These are phyloP conservation scores for Sciurus carolinensis DNA, from an alignment of 2,797 vertebrate species.

Conservation along the genomic window DNA sequence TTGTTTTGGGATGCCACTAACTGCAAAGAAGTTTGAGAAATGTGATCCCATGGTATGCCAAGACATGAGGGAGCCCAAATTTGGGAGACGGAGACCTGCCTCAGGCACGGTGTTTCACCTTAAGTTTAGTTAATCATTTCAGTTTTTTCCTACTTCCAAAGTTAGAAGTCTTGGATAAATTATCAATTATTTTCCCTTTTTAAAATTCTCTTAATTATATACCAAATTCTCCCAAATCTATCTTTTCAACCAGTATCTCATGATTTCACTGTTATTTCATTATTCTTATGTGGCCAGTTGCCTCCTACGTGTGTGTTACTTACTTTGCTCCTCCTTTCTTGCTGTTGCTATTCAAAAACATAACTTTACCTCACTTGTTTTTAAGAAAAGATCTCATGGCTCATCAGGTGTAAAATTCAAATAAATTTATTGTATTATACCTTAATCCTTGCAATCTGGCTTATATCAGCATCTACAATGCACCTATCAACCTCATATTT, in stretches of 20 bases:
- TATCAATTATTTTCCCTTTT: neutral
- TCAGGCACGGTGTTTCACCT: neutral
- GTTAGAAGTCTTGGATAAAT: constrained; percentile 41
- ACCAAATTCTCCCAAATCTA: neutral
- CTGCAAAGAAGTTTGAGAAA: neutral
- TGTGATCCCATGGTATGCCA: neutral
- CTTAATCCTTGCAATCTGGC: neutral
- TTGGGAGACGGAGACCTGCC: neutral
- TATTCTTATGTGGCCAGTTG: neutral
- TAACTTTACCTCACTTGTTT: neutral
- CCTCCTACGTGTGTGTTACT: neutral
- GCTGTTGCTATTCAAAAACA: neutral
- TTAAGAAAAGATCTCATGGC: neutral
- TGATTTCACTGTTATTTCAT: neutral
- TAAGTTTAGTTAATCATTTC: neutral
- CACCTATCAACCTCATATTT: neutral
- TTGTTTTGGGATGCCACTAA: neutral
- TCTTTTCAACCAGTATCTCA: neutral
- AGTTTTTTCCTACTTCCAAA: neutral
- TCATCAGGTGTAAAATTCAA: constrained; percentile 14
- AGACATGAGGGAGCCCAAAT: neutral
- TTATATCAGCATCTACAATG: neutral
- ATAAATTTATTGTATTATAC: neutral
- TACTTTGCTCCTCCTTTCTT: neutral
- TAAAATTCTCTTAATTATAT: neutral